phyloP scores from a whole-genome alignment of 1,140 invertebrate species.

The Branchinecta lynchi region DNA sequence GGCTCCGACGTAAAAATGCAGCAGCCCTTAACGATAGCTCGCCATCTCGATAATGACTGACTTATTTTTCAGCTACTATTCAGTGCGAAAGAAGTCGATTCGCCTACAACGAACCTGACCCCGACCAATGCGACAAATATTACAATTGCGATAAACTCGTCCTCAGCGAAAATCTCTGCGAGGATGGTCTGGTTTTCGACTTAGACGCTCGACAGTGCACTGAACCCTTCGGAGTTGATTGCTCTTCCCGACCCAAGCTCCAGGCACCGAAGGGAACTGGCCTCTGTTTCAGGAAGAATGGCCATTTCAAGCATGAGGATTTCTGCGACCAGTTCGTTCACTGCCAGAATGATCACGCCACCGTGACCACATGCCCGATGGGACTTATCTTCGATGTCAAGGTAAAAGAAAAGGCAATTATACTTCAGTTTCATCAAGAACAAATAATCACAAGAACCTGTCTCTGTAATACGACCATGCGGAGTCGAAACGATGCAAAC shows the following conservation, averaged over 20 bases:
- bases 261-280: slow-evolving; percentile 22
- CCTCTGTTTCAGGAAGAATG: slow-evolving; percentile 18
- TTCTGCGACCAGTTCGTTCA: slow-evolving; percentile 21
- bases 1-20: no score
- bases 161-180: slow-evolving; percentile 29
- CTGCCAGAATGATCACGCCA: slow-evolving; percentile 14
- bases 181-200: slow-evolving; percentile 33
- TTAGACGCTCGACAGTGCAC: slow-evolving; percentile 28
- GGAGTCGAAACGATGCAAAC: no score
- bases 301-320: slow-evolving; percentile 16
- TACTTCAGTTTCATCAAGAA: no score
- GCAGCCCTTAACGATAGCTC: no score
- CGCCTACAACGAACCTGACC: slow-evolving; percentile 28
- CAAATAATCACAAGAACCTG: no score
- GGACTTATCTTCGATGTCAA: slow-evolving; percentile 32
- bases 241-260: slow-evolving; percentile 26
- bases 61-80: neutral
- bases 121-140: slow-evolving; percentile 32
- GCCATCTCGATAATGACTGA: no score
- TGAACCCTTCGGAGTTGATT: slow-evolving; percentile 31
- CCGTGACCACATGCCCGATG: slow-evolving; percentile 31
- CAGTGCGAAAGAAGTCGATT: slow-evolving; percentile 15
- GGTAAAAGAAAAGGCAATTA: no score
- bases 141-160: slow-evolving; percentile 29
- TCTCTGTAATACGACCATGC: no score